phyloP scores from a whole-genome alignment of 2,113 vertebrate genomes.

The Vombatus ursinus region DNA sequence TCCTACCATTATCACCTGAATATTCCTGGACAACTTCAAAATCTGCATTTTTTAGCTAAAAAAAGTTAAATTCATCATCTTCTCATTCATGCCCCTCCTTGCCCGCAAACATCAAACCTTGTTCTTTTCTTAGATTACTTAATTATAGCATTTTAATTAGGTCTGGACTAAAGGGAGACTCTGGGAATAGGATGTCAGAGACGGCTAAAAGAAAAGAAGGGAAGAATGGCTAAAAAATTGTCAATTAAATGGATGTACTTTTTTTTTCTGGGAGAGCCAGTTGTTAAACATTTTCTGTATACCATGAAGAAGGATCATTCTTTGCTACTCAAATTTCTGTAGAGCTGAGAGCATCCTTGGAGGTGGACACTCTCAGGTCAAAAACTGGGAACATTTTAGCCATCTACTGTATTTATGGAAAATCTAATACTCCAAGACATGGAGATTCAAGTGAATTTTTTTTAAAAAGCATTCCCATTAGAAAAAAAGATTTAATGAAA shows the following conservation, averaged over 20 bases:
- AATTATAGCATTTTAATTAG: neutral
- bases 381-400: neutral
- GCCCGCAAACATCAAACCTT: neutral
- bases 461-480: neutral
- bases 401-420: neutral
- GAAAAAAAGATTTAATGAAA: slow-evolving; percentile 18
- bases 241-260: neutral
- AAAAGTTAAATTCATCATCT: neutral
- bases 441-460: neutral
- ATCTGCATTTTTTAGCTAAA: neutral
- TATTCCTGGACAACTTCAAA: neutral
- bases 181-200: neutral
- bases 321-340: neutral
- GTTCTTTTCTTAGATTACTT: neutral
- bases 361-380: neutral
- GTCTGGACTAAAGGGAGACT: neutral
- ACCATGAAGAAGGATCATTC: neutral
- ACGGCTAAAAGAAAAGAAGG: neutral
- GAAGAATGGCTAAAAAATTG: neutral
- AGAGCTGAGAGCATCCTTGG: neutral
- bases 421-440: neutral
- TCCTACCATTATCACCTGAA: neutral
- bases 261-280: neutral
- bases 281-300: neutral
- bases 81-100: neutral